Base-by-base conservation (phyloP, 2,888 invertebrate genomes). In the Habrosyne pyritoides region DNA sequence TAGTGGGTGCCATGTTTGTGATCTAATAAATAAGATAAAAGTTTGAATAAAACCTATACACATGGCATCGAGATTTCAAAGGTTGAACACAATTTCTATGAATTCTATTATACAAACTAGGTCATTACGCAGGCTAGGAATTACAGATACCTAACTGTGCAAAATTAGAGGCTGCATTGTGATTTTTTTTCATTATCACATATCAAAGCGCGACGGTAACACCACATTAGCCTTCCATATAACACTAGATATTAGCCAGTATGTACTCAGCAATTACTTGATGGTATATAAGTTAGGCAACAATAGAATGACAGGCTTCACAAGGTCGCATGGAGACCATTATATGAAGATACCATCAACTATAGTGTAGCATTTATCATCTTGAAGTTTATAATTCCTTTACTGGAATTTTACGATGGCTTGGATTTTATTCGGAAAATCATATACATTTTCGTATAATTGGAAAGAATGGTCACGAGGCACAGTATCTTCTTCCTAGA, bases 281-380 rank as follows among this genome's bases (percentile, higher is more conserved):
- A 75, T 70, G 71, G 67, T 79, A 79, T 79, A 77, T 72, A 78
- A 80, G 81, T 83, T 83, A 67, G 78, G 81, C 79, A 83, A 87
- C 87, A 88, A 88, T 87, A 75, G 86, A 84, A 84, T 83, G 72
- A 77, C 77, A 75, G 73, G 57, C 59, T 66, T 53, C 22, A 57
- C 84, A 85, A 87, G 86, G 87, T 59, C 79, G 57, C 52, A 47
- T 60, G 59, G 54, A 60, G 56, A 66, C 66, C 61, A 83, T 84
- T 81, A 80, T 42, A 36, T 57, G 63, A 56, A 73, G 83, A 84
- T 86, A 83, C 63, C 68, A 84, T 84, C 82, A 64, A 50, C 18
- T 10, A 0, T 18, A 10, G 18, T 7, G 14, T 14, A 10, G 6
- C 12, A 21, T 14, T 12, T 47, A 47, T 3, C 30, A n/a, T 22